Conservation (phyloP, 2,113 vertebrate genomes). For the Eptesicus fuscus region DNA sequence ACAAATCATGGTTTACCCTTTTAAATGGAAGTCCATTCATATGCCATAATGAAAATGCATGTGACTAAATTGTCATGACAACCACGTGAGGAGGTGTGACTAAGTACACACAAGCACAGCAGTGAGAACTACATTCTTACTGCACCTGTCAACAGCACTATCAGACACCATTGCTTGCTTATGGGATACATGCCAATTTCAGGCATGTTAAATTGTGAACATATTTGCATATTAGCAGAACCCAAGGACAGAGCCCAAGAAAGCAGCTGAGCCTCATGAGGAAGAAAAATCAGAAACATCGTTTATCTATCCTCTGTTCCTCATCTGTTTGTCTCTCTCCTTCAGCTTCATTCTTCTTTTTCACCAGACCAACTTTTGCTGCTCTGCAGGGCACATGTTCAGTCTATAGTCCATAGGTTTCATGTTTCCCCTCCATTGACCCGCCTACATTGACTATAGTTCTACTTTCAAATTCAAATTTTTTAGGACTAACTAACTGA, state of each 20-base stretch:
- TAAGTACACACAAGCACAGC: not conserved
- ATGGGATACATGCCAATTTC: not conserved
- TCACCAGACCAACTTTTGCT: not conserved
- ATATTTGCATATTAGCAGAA: not conserved
- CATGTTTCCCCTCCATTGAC: not conserved
- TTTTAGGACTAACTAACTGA: not conserved
- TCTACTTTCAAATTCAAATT: not conserved
- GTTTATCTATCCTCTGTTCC: not conserved
- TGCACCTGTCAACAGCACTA: not conserved
- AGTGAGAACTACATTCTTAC: not conserved
- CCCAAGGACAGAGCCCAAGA: not conserved
- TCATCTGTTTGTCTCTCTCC: not conserved
- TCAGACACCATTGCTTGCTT: not conserved
- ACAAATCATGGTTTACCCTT: not conserved
- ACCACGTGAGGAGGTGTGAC: not conserved
- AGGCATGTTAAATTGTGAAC: not conserved
- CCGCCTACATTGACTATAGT: not conserved
- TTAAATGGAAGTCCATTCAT: not conserved
- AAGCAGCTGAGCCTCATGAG: not conserved
- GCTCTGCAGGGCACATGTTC: not conserved
- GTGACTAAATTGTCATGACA: not conserved
- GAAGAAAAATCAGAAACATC: not conserved
- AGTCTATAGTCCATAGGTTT: not conserved
- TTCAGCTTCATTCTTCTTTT: not conserved
- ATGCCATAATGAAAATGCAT: constrained; percentile 19